These are phyloP conservation scores for Liopterus haemorrhoidalis DNA, from an alignment of 2,888 invertebrate species.

Conservation along the genomic window DNA sequence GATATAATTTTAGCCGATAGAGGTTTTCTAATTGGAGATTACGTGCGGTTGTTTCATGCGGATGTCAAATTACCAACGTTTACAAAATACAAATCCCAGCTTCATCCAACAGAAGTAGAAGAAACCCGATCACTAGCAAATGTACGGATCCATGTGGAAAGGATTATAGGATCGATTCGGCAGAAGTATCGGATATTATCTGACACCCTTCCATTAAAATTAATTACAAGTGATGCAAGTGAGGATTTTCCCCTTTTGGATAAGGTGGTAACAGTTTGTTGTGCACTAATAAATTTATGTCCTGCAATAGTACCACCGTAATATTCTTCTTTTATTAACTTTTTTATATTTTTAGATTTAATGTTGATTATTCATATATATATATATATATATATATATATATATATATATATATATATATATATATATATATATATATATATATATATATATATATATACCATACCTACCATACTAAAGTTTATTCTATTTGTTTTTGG, in stretches of 20 bases:
- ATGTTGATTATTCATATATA: no score
- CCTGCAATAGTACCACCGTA: no score
- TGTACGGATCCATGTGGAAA: constrained; percentile 29
- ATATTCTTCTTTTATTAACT: no score
- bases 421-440: no score
- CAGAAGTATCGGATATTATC: constrained; percentile 5
- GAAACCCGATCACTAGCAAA: constrained; percentile 26
- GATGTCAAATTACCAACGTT: constrained; percentile 27
- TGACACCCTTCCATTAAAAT: neutral
- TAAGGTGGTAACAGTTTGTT: neutral
- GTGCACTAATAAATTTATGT: neutral
- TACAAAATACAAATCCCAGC: constrained; percentile 29
- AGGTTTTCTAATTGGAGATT: constrained; percentile 28
- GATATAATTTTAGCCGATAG: constrained; percentile 29
- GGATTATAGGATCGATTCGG: constrained; percentile 18
- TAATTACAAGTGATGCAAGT: neutral
- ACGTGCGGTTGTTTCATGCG: constrained; percentile 25
- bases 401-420: no score
- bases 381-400: no score
- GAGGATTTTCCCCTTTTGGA: neutral
- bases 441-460: no score
- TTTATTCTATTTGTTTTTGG: no score
- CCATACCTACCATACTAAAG: no score
- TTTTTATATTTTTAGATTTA: no score
- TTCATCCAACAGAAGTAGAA: constrained; percentile 29